Conservation (phyloP, 2,797 vertebrate genomes). For the Streptopelia turtur region DNA sequence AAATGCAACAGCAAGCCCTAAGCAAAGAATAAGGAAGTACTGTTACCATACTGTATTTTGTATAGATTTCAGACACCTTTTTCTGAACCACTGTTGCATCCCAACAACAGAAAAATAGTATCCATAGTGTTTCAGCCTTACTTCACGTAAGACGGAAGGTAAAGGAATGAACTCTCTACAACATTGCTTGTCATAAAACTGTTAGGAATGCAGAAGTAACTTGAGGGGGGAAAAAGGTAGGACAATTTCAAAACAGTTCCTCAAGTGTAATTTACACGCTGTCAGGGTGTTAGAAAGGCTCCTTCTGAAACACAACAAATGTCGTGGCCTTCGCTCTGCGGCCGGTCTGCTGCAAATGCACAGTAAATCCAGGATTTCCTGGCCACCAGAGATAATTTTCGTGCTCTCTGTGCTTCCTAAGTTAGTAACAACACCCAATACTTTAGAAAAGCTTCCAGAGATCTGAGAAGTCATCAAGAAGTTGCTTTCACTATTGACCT, state of each 20-base stretch:
- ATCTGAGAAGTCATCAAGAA: neutral
- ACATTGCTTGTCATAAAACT: neutral
- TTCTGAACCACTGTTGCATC: neutral
- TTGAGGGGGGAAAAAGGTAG: neutral
- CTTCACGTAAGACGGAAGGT: neutral
- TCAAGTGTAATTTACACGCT: neutral
- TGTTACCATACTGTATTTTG: neutral
- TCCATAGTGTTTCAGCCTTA: neutral
- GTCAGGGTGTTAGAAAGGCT: neutral
- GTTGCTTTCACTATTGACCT: neutral
- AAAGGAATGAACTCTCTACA: neutral
- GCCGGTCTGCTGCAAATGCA: neutral
- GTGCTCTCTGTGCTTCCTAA: neutral
- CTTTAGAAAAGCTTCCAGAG: neutral
- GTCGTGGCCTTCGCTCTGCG: neutral
- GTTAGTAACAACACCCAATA: rapidly evolving
- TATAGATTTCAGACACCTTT: neutral
- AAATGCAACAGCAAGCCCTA: neutral
- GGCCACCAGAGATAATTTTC: neutral
- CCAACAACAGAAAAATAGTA: neutral
- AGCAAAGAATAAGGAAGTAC: neutral
- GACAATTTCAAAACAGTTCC: neutral
- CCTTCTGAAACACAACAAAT: neutral
- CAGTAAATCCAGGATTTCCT: neutral
- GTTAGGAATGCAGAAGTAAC: neutral